These are phyloP conservation scores for Oreochromis tanganicae DNA, from an alignment of 2,113 vertebrate species.

Conservation along the genomic window DNA sequence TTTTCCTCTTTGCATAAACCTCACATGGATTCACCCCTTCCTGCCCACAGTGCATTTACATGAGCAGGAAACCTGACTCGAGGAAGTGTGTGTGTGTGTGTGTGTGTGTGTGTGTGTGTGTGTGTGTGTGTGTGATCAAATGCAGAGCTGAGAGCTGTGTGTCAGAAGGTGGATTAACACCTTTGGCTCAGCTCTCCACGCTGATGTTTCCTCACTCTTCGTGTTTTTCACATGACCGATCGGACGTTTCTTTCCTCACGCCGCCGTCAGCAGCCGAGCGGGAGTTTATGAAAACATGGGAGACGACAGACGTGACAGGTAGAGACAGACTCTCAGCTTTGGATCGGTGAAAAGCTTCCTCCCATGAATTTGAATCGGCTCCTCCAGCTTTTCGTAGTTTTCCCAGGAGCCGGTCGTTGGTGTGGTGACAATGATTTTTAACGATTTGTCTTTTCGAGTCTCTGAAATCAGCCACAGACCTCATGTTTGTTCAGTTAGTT, in stretches of 20 bases:
- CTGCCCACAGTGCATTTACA: background rate
- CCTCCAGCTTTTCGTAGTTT: accelerated
- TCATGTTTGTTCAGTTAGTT: background rate
- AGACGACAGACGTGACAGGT: background rate
- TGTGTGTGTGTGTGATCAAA: background rate
- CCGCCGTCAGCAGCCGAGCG: background rate
- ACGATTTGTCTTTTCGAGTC: background rate
- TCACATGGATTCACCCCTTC: background rate
- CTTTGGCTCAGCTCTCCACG: accelerated
- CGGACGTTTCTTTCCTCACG: background rate
- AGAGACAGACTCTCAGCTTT: background rate
- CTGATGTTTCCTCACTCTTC: background rate
- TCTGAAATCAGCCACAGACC: background rate
- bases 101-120: background rate
- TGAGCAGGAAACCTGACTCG: background rate
- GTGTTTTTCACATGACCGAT: background rate
- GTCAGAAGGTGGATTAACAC: background rate
- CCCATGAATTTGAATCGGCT: background rate
- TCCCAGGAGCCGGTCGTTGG: background rate
- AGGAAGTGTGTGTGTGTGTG: background rate
- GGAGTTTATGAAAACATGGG: background rate
- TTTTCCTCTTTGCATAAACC: background rate
- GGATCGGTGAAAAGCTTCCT: background rate
- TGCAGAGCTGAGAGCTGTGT: background rate
- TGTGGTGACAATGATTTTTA: background rate